These are phyloP conservation scores for Sipha flava DNA, from an alignment of 1,140 invertebrate genomes.

Conservation along the genomic window DNA sequence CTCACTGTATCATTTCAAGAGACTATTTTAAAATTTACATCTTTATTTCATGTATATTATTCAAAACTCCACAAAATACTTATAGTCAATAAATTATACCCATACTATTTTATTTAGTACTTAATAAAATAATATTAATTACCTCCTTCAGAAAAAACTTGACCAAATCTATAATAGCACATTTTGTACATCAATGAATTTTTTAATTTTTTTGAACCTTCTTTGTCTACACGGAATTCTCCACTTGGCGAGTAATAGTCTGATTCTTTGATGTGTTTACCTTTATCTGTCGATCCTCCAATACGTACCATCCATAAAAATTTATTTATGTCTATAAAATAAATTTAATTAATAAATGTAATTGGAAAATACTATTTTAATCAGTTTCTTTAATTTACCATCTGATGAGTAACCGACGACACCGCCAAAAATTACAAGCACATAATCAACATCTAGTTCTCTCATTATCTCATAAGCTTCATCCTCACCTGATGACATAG, in stretches of 20 bases:
- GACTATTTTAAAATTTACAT: too few species aligned
- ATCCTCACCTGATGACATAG: slow-evolving; percentile 94
- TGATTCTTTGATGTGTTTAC: slow-evolving; percentile 87
- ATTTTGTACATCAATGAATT: slow-evolving; percentile 96
- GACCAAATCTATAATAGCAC: slow-evolving; percentile 90
- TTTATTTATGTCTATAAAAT: slow-evolving; percentile 80
- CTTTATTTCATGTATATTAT: too few species aligned
- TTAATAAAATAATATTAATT: slow-evolving; percentile 36
- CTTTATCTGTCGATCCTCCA: slow-evolving; percentile 89
- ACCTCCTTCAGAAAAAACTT: slow-evolving; percentile 91
- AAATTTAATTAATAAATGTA: neutral
- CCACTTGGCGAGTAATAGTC: slow-evolving; percentile 93
- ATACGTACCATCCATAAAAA: slow-evolving; percentile 99
- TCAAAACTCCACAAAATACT: too few species aligned
- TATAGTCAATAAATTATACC: too few species aligned
- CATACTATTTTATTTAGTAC: too few species aligned
- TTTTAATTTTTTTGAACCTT: slow-evolving; percentile 74
- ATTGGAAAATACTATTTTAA: neutral
- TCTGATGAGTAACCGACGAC: slow-evolving; percentile 97
- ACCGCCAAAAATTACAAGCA: slow-evolving; percentile 95
- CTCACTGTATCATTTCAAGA: too few species aligned
- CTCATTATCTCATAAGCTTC: slow-evolving; percentile 96
- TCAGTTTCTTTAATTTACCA: slow-evolving; percentile 54
- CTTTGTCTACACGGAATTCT: slow-evolving; percentile 88
- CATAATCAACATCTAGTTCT: slow-evolving; percentile 95